These are phyloP conservation scores for Baccha elongata DNA, from an alignment of 2,888 invertebrate genomes.

Conservation along the genomic window DNA sequence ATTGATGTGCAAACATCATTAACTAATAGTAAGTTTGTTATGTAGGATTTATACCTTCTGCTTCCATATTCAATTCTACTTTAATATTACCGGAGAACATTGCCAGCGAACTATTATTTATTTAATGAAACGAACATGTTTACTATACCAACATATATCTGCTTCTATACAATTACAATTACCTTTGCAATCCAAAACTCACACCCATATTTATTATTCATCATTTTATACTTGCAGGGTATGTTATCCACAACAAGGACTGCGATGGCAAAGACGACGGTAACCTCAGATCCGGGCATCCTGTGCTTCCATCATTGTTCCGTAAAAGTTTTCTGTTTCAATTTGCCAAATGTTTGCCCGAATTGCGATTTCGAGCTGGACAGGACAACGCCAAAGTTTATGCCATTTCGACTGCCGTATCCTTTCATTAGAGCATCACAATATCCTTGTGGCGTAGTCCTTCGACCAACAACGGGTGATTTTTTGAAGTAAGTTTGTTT, in stretches of 20 bases:
- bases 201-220: slow-evolving; percentile 49
- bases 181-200: slow-evolving; percentile 10
- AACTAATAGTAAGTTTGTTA: too few species aligned
- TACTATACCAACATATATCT: slow-evolving; percentile 8
- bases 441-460: slow-evolving; percentile 90
- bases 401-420: slow-evolving; percentile 93
- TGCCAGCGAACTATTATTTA: slow-evolving; percentile 34
- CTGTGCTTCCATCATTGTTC: slow-evolving; percentile 96
- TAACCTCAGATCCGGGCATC: slow-evolving; percentile 88
- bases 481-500: slow-evolving; percentile 89
- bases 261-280: slow-evolving; percentile 74
- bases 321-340: slow-evolving; percentile 91
- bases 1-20: not conserved
- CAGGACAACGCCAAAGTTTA: slow-evolving; percentile 83
- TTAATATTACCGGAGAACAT: not conserved
- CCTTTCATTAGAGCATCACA: slow-evolving; percentile 93
- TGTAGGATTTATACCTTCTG: not conserved
- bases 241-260: slow-evolving; percentile 78
- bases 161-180: not conserved
- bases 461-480: slow-evolving; percentile 94
- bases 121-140: slow-evolving; percentile 28
- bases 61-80: not conserved
- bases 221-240: slow-evolving; percentile 65
- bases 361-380: slow-evolving; percentile 87
- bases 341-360: slow-evolving; percentile 90